Percentiles rank a stretch among this genome's conserved stretches.
These are phyloP conservation scores for Chironomus tepperi DNA, from an alignment of 1,140 invertebrate species.

Conservation along the genomic window DNA sequence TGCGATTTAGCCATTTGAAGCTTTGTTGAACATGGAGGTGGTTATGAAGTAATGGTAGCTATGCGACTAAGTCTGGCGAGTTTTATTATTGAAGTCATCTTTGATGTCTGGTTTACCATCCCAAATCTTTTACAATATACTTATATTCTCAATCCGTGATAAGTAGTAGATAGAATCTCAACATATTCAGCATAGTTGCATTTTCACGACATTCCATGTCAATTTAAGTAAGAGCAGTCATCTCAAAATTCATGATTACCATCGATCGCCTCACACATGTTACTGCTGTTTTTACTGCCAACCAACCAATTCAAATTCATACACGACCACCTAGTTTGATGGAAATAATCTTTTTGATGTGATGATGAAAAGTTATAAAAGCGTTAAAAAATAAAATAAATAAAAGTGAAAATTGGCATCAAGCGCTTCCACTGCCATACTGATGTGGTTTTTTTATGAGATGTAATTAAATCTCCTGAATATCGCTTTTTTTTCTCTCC, in stretches of 20 bases:
- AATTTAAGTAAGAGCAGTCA: neutral
- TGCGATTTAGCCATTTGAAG: too few species aligned
- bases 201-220: neutral
- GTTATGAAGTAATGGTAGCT: too few species aligned
- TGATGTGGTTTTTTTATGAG: neutral
- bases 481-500: neutral
- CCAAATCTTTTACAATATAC: too few species aligned
- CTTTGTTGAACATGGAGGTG: too few species aligned
- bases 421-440: neutral
- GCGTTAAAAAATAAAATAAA: conserved; percentile 15
- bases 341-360: neutral
- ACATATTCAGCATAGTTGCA: too few species aligned
- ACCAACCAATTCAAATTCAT: neutral
- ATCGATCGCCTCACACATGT: neutral
- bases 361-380: conserved; percentile 5
- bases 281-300: neutral
- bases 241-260: too few species aligned
- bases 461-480: neutral
- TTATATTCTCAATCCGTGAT: too few species aligned
- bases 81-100: too few species aligned
- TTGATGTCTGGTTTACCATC: too few species aligned
- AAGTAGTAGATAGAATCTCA: too few species aligned
- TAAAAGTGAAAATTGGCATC: conserved; percentile 13
- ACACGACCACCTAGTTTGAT: conserved; percentile 1
- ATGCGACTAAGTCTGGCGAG: too few species aligned